These are phyloP conservation scores for Panthera tigris DNA, from an alignment of 2,113 vertebrate species.

Conservation along the genomic window DNA sequence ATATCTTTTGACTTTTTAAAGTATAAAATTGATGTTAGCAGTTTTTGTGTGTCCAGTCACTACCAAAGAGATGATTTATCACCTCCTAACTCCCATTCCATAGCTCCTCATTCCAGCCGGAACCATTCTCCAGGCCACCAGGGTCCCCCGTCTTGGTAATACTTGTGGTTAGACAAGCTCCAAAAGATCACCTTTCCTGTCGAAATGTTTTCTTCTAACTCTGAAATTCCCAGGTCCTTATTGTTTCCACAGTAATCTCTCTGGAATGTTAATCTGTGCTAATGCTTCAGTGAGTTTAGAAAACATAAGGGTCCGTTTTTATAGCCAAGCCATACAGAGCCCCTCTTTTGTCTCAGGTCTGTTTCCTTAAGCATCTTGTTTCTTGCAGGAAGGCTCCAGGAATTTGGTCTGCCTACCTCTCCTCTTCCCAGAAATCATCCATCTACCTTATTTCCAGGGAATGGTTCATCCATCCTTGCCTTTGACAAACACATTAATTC, in stretches of 20 bases:
- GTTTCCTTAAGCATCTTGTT: slow-evolving; percentile 15
- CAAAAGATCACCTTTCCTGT: neutral
- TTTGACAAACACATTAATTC: neutral
- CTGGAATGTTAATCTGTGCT: neutral
- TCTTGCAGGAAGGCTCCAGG: neutral
- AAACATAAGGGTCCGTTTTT: neutral
- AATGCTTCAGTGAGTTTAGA: neutral
- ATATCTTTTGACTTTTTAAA: neutral
- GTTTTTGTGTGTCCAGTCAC: neutral
- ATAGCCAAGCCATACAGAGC: neutral
- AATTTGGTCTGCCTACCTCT: neutral
- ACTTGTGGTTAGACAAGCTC: neutral
- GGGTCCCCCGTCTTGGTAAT: neutral
- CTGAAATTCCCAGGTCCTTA: neutral
- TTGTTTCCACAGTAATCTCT: neutral
- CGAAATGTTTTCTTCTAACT: neutral
- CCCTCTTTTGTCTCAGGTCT: neutral
- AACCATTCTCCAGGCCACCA: neutral
- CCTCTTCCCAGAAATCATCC: neutral
- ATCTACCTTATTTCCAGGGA: neutral
- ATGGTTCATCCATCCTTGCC: neutral
- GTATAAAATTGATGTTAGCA: neutral
- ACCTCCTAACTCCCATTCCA: neutral
- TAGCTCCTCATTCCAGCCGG: neutral
- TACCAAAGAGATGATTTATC: neutral